Base-by-base conservation (phyloP, 2,888 invertebrate genomes). In the Leucania comma region DNA sequence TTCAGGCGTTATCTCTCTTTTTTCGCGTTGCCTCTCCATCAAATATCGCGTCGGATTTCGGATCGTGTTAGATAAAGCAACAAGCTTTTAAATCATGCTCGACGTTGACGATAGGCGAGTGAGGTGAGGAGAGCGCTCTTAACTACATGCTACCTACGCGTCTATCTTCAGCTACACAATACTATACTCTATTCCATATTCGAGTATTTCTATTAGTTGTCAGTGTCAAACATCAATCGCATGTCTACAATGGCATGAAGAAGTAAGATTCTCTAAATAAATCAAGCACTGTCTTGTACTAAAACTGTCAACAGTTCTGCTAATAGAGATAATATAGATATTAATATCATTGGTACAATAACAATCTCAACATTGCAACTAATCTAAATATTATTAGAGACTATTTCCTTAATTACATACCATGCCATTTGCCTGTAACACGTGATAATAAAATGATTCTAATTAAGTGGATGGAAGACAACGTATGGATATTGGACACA, bases 231-330 rank as follows among this genome's bases (percentile, higher is more conserved):
- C 9, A 53, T 6, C 32, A 51, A 32, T n/a, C 4, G 3, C 1
- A 22, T 6, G 8, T 42, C 24, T 42, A 48, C 5, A 38, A 71
- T 20, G 6, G 48, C 20, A 8, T 22, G 5, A 24, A 22, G 20
- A 35, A 54, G 14, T 17, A 24, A 42, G 32, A 9, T 20, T 65
- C 12, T 57, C 2, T 42, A 2, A 57, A 42, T 51, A 65, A 42
- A 26, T 48, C 35, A 66, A 53, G 17, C 38, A 53, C 12, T 35
- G 14, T 53, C 35, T 12, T 1, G 42, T 12, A 26, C 20, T 57
- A 69, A 69, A 73, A 61, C 22, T 24, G 58, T 68, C 70, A 51
- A 60, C 60, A 22, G 35, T 38, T n/a, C 32, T 22, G 6, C 50
- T 69, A 76, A 46, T 60, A n/a, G n/a, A n/a, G n/a, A n/a, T n/a